Conservation (phyloP, 2,113 vertebrate species). For the Mastomys natalensis region DNA sequence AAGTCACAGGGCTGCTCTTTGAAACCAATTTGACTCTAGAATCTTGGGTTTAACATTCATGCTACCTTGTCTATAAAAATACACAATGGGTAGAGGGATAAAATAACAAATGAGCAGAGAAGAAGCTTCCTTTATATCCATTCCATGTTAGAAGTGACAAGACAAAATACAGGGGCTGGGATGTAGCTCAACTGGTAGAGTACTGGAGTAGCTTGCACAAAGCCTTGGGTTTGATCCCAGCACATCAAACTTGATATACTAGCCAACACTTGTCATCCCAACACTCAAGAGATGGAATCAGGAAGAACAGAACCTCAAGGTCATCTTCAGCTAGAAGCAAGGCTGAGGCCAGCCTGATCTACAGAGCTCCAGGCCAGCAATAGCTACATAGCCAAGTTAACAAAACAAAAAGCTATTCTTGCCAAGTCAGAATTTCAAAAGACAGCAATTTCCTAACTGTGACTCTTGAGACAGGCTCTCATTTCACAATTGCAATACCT, state of each 20-base stretch:
- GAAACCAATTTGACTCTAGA: too few relatives aligned
- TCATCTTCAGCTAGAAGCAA: background rate
- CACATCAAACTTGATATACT: background rate
- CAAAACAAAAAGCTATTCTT: background rate
- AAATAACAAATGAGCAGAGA: background rate
- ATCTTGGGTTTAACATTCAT: too few relatives aligned
- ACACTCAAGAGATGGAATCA: background rate
- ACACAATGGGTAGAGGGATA: too few relatives aligned
- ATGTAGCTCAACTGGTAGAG: background rate
- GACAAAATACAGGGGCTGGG: background rate
- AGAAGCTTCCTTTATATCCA: background rate
- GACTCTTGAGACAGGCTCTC: background rate
- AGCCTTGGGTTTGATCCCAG: background rate
- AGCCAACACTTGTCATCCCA: background rate
- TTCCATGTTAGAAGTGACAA: background rate
- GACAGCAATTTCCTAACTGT: background rate
- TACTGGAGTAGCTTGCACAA: background rate
- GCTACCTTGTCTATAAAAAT: too few relatives aligned
- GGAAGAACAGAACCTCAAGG: background rate
- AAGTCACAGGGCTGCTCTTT: too few relatives aligned
- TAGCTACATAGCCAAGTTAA: background rate
- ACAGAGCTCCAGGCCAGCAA: background rate
- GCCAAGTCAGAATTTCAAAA: conserved; percentile 29
- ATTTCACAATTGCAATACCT: background rate
- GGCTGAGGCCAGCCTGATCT: background rate